Evolutionary conservation across 2,888 invertebrate species (phyloP).

Genomic region (Polietes domitor): DNA sequence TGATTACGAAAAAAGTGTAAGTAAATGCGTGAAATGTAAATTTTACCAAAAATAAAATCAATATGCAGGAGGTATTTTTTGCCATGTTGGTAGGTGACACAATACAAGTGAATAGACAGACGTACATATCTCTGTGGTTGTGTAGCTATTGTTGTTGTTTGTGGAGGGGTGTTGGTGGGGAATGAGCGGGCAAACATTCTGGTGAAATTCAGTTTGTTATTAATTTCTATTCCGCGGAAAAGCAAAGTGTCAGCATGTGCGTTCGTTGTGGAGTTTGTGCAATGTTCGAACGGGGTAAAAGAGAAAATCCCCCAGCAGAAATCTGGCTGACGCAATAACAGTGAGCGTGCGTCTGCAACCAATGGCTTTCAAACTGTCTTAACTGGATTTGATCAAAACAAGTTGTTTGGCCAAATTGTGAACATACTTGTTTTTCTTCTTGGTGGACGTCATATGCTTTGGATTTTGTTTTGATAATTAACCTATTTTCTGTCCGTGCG

Average conservation of each 20-base stretch:
- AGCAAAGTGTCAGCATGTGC: not conserved
- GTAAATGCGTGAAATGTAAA: slow-evolving; percentile 62
- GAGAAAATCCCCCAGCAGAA: too few relatives aligned
- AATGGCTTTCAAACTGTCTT: slow-evolving; percentile 26
- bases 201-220: slow-evolving; percentile 57
- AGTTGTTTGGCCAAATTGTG: not conserved
- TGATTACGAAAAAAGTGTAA: slow-evolving; percentile 77
- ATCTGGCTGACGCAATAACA: slow-evolving; percentile 75
- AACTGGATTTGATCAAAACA: not conserved
- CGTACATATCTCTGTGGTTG: not conserved
- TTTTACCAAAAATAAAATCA: not conserved
- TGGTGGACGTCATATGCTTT: not conserved
- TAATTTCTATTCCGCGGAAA: slow-evolving; percentile 15
- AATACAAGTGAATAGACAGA: not conserved
- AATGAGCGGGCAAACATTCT: slow-evolving; percentile 40
- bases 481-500: not conserved
- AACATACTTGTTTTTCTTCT: too few relatives aligned
- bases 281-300: slow-evolving; percentile 2
- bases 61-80: slow-evolving; percentile 10
- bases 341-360: slow-evolving; percentile 18
- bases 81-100: not conserved
- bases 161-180: slow-evolving; percentile 1
- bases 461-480: not conserved
- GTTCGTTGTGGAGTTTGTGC: not conserved
- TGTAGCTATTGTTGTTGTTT: not conserved